Evolutionary conservation across 2,113 vertebrate genomes (phyloP).

Genomic region (Pomatorhinus ruficollis): DNA sequence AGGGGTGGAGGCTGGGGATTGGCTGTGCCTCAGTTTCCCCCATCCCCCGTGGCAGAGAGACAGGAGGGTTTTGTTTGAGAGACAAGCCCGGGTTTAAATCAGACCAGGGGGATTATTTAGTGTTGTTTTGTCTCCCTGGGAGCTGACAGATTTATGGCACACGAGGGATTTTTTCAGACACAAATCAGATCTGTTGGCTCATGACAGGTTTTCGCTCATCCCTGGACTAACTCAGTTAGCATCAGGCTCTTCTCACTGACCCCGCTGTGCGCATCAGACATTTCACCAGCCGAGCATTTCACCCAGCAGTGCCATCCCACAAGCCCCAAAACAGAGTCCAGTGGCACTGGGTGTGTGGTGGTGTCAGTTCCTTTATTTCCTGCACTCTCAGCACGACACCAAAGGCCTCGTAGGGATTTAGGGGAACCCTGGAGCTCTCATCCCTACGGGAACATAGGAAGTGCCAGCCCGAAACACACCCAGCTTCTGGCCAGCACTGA

Average conservation of each 20-base stretch:
- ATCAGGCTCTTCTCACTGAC: neutral
- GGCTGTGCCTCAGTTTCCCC: neutral
- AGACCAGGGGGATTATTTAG: neutral
- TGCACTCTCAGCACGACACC: too few relatives aligned
- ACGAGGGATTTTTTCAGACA: neutral
- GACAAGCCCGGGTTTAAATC: neutral
- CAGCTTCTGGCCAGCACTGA: neutral
- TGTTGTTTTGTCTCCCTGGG: neutral
- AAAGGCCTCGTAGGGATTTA: neutral
- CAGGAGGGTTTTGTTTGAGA: neutral
- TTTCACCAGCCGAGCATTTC: neutral
- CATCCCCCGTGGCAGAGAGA: accelerated
- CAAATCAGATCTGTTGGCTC: neutral
- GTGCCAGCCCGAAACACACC: neutral
- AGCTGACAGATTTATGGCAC: neutral
- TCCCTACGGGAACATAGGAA: neutral
- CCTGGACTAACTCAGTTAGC: neutral
- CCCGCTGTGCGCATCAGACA: neutral
- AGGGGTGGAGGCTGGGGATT: neutral
- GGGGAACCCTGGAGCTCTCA: neutral
- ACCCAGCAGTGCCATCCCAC: neutral
- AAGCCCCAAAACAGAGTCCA: neutral
- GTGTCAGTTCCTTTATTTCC: neutral
- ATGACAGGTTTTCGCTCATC: neutral
- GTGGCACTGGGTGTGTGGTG: neutral